Percentiles rank a stretch among this genome's conserved stretches.
Conservation (phyloP, 2,888 invertebrate species). For the Eilema griseolum region DNA sequence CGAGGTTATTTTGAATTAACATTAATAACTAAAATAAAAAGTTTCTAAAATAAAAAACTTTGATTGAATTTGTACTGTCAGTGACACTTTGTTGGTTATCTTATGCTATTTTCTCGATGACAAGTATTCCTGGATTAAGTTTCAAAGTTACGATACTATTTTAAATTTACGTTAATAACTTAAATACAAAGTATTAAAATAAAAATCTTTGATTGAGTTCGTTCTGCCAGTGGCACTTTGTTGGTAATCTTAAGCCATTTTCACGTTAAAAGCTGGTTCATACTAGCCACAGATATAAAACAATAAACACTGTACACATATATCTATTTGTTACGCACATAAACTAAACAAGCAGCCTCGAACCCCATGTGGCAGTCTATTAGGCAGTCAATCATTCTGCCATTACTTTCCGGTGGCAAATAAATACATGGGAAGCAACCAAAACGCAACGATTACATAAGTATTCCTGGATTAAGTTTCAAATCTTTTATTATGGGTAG, state of each 20-base stretch:
- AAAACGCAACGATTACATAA: conserved; percentile 14
- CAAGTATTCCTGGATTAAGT: no score
- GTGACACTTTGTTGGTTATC: neutral
- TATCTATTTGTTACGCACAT: conserved; percentile 14
- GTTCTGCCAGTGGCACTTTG: no score
- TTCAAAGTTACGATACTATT: no score
- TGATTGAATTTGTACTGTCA: no score
- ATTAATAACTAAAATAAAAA: no score
- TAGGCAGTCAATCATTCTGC: conserved; percentile 77
- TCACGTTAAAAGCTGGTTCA: neutral
- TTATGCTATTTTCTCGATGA: neutral
- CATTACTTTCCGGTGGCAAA: conserved; percentile 68
- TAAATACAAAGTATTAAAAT: no score
- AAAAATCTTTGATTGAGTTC: no score
- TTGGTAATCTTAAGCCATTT: neutral
- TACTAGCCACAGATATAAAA: conserved; percentile 15
- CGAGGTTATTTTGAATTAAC: no score
- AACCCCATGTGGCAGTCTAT: conserved; percentile 56
- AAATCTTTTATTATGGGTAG: neutral
- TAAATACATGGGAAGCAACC: conserved; percentile 28
- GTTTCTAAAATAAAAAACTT: no score
- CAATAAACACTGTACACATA: conserved; percentile 24
- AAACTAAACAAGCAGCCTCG: conserved; percentile 15
- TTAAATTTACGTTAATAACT: no score
- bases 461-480: conserved; percentile 10